phyloP scores from a whole-genome alignment of 2,113 vertebrate species.

The Anhinga anhinga region DNA sequence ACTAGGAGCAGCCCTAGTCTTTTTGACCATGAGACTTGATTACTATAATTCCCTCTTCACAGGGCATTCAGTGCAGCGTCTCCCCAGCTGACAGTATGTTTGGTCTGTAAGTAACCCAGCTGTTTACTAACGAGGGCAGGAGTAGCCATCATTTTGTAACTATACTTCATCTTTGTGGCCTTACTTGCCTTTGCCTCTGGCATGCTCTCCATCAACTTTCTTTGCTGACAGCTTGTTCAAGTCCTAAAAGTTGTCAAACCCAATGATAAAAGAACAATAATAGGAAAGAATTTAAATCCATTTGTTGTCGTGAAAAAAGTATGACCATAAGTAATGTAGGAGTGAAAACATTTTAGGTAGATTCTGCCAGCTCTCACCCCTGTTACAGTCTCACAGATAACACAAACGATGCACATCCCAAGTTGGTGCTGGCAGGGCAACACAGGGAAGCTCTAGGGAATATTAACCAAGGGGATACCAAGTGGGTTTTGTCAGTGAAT shows the following conservation, averaged over 20 bases:
- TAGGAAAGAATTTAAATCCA: not conserved
- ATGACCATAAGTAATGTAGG: not conserved
- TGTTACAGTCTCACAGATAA: rapidly evolving
- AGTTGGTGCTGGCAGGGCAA: not conserved
- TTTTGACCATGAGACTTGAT: conserved; percentile 2
- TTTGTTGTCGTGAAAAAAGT: not conserved
- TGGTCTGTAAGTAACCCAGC: not conserved
- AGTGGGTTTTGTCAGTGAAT: not conserved
- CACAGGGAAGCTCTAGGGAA: not conserved
- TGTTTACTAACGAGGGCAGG: not conserved
- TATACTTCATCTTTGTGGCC: not conserved
- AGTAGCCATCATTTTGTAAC: not conserved
- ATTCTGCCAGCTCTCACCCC: not conserved
- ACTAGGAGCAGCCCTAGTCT: not conserved
- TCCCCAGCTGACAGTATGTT: not conserved
- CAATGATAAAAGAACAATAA: not conserved
- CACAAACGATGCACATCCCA: rapidly evolving
- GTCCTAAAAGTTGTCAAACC: not conserved
- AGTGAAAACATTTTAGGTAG: not conserved
- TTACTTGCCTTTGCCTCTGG: not conserved
- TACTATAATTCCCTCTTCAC: not conserved
- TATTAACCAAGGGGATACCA: not conserved
- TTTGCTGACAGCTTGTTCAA: not conserved
- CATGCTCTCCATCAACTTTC: not conserved
- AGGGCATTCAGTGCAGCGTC: not conserved